These are phyloP conservation scores for Tragelaphus scriptus DNA, from an alignment of 2,113 vertebrate genomes.

Conservation along the genomic window DNA sequence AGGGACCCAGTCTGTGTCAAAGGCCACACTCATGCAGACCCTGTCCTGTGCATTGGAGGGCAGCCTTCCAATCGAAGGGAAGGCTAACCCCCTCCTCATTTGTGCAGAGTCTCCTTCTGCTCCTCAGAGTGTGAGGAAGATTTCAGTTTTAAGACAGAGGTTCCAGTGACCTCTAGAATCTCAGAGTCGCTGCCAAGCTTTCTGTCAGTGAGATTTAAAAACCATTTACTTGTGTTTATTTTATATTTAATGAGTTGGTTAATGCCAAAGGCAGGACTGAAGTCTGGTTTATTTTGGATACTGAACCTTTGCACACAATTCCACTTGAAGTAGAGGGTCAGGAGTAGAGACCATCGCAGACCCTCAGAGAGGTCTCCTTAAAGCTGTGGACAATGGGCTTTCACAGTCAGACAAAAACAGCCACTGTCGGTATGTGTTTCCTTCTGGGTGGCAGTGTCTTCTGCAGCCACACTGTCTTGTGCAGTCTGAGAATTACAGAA, in stretches of 20 bases:
- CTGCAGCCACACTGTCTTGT: background rate
- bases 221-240: slow-evolving; percentile 45
- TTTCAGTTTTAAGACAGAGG: background rate
- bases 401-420: background rate
- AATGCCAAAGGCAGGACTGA: background rate
- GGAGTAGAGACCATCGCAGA: background rate
- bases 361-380: background rate
- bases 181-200: background rate
- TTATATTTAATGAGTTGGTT: slow-evolving; percentile 50
- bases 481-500: background rate
- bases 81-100: background rate
- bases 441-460: background rate
- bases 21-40: background rate
- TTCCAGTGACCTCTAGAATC: background rate
- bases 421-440: background rate
- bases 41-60: background rate
- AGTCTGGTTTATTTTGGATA: slow-evolving; percentile 27
- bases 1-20: background rate
- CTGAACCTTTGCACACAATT: background rate
- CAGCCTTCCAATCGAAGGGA: background rate
- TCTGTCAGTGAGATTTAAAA: slow-evolving; percentile 38
- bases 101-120: background rate
- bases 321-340: background rate
- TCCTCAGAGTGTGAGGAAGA: background rate
- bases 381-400: rapidly evolving